phyloP scores from a whole-genome alignment of 2,113 vertebrate genomes.

The Gallinago media region DNA sequence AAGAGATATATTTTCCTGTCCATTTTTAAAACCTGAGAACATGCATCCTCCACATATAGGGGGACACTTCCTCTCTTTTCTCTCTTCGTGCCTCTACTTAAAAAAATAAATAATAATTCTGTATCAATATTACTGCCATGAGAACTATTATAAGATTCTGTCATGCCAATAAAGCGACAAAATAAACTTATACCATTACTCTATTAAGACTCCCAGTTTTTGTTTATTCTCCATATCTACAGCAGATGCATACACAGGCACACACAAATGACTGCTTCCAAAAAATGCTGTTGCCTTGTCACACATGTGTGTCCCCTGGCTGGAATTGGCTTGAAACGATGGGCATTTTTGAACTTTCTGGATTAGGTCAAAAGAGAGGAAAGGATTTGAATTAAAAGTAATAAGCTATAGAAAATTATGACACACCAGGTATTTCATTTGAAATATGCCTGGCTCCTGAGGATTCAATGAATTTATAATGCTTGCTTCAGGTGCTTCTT shows the following conservation, averaged over 20 bases:
- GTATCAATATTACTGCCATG: background rate
- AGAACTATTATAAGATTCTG: background rate
- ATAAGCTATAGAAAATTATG: slow-evolving; percentile 31
- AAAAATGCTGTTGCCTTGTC: background rate
- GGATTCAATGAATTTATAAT: slow-evolving; percentile 63
- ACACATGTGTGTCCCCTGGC: accelerated
- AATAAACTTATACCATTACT: background rate
- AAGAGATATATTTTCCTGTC: background rate
- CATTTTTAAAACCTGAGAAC: background rate
- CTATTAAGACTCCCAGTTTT: background rate
- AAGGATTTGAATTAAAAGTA: slow-evolving; percentile 35
- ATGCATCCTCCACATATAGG: background rate
- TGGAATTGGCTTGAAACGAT: background rate
- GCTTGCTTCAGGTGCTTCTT: slow-evolving; percentile 34
- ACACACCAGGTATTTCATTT: background rate
- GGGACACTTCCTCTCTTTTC: background rate
- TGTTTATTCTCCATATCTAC: background rate
- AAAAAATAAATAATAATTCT: background rate
- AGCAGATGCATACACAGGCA: accelerated
- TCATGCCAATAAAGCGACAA: background rate
- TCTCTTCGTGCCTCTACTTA: accelerated
- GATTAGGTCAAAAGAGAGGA: background rate
- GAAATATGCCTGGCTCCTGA: slow-evolving; percentile 7
- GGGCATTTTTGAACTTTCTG: background rate
- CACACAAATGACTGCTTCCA: background rate